Evolutionary conservation across 2,113 vertebrate species (phyloP).

Genomic region (Hippoglossus stenolepis): DNA sequence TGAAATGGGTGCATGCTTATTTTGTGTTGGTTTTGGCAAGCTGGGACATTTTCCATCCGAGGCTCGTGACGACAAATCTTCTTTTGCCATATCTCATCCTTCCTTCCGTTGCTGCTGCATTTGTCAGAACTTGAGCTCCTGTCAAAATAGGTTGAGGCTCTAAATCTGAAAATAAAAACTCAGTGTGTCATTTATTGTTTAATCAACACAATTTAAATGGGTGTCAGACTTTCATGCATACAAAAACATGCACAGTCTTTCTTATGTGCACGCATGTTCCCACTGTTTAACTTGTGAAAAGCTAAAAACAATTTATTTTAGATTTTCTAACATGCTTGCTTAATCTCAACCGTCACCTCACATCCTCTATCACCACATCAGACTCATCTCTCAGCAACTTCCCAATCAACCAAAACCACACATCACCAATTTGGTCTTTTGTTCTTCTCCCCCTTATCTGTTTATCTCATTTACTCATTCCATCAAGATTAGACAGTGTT

Average conservation of each 20-base stretch:
- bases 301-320: slow-evolving; percentile 1
- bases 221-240: no score
- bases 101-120: slow-evolving; percentile 30
- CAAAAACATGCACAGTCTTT: no score
- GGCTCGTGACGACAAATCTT: slow-evolving; percentile 60
- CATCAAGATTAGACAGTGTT: slow-evolving; percentile 20
- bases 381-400: slow-evolving; percentile 52
- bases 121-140: slow-evolving; percentile 53
- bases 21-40: slow-evolving; percentile 72
- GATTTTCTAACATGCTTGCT: slow-evolving; percentile 13
- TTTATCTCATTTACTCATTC: slow-evolving; percentile 52
- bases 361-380: slow-evolving; percentile 49
- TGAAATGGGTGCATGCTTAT: slow-evolving; percentile 61
- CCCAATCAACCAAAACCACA: slow-evolving; percentile 53
- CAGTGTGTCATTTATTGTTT: neutral
- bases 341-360: slow-evolving; percentile 30
- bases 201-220: neutral
- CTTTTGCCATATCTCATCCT: slow-evolving; percentile 20
- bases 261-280: no score
- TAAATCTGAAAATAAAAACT: slow-evolving; percentile 30
- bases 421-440: slow-evolving; percentile 46
- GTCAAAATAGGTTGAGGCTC: slow-evolving; percentile 37
- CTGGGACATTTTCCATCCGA: slow-evolving; percentile 64
- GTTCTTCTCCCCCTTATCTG: slow-evolving; percentile 37
- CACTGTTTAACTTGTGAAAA: slow-evolving; percentile 22